Evolutionary conservation across 2,113 vertebrate species (phyloP), one percentile per base, ranked within the genome.

Genomic region (Pavo muticus): DNA sequence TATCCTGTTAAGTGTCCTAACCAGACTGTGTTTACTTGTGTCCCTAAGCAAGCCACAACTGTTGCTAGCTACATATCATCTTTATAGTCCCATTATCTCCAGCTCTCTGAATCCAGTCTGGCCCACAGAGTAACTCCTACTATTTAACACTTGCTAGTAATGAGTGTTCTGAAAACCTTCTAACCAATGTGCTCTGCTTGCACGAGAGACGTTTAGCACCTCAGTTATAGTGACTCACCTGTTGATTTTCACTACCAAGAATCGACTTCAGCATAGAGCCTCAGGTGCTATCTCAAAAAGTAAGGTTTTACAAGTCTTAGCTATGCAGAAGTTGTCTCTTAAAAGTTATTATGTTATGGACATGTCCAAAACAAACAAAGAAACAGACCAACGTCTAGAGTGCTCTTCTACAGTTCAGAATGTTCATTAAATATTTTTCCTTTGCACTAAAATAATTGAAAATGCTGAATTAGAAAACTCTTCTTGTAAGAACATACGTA

Each of bases 1-100:
- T 89, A 67, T 70, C 59, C 89, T 50, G 21, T 57, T 81, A 88
- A 95, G 37, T 84, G 54, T 91, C 50, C 30, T 64, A 50, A 84
- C 70, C 50, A 93, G 86, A 65, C 76, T 88, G 50, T 96, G 96
- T 93, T 96, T 95, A 96, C 52, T 65, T 84, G 65, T 68, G 60
- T 94, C 48, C 65, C 44, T 92, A 92, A 92, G 95, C 59, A 91
- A 94, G 80, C 52, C 88, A 86, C 70, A 89, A 85, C 77, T 75
- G 91, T 96, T 93, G 63, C 77, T 91, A 89, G 63, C 77, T 93
- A 59, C 59, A 42, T 88, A 75, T 81, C 70, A 91, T 91, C 57
- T 95, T 93, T 92, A 93, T 81, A 64, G 86, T 64, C 80, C 76
- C 52, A 30, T 88, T 93, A 93, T 96, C 88, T 95, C 65, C 3